Percentiles rank a stretch among this genome's conserved stretches.
Evolutionary conservation across 2,113 vertebrate species (phyloP).

Genomic region (Ictalurus punctatus): DNA sequence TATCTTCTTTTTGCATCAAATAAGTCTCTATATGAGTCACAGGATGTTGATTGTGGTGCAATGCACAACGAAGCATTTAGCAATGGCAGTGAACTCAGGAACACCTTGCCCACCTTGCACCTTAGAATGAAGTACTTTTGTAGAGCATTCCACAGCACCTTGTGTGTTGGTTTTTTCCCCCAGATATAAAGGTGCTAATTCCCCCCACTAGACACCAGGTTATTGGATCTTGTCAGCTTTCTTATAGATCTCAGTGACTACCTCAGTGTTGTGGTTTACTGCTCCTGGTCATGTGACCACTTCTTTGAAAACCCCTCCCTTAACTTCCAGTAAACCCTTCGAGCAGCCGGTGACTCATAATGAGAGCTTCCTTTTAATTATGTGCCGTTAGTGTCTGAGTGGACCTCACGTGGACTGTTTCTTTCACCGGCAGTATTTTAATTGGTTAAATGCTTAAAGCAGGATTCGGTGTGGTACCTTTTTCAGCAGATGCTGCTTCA

Average conservation of each 20-base stretch:
- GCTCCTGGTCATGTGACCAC: conserved; percentile 82
- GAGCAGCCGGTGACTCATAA: conserved; percentile 92
- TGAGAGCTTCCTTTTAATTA: conserved; percentile 97
- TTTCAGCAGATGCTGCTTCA: conserved; percentile 67
- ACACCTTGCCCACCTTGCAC: neutral
- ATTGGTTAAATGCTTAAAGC: conserved; percentile 42
- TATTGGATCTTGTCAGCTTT: conserved; percentile 33
- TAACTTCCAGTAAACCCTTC: conserved; percentile 96
- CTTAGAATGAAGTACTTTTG: neutral
- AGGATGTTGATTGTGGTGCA: neutral
- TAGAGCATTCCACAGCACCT: neutral
- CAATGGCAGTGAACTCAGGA: neutral
- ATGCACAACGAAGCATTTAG: neutral
- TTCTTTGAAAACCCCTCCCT: conserved; percentile 93
- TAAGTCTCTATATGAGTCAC: conserved; percentile 5
- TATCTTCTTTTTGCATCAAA: neutral
- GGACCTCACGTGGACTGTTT: conserved; percentile 79
- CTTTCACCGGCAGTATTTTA: conserved; percentile 43
- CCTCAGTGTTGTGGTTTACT: conserved; percentile 85
- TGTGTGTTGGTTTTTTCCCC: neutral
- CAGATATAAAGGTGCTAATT: conserved; percentile 16
- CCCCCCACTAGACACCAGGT: conserved; percentile 1
- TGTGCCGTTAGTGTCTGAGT: conserved; percentile 86
- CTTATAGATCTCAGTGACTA: conserved; percentile 74
- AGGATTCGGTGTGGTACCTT: conserved; percentile 34